Evolutionary conservation across 2,888 invertebrate species (phyloP).

Genomic region (Drosophila pseudotakahashii): DNA sequence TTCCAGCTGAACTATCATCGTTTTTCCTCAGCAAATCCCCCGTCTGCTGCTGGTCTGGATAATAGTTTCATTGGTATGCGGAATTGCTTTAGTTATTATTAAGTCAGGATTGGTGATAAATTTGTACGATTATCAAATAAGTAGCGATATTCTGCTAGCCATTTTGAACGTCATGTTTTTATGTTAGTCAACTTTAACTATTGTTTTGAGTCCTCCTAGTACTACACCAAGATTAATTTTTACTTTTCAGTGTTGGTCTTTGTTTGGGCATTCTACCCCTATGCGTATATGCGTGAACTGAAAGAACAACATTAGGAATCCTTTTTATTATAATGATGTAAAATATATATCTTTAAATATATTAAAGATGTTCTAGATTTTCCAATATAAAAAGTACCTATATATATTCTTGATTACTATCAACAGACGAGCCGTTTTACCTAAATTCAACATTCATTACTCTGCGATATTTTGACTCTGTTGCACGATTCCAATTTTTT

Average conservation of each 20-base stretch:
- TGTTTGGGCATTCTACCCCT: slow-evolving; percentile 7
- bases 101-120: too few species aligned
- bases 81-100: too few species aligned
- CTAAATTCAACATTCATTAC: not conserved
- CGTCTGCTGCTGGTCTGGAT: too few species aligned
- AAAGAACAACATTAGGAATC: not conserved
- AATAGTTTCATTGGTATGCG: too few species aligned
- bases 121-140: too few species aligned
- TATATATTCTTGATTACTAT: too few species aligned
- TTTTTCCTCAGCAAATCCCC: too few species aligned
- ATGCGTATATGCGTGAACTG: not conserved
- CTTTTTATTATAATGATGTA: not conserved
- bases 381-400: not conserved
- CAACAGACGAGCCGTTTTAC: not conserved
- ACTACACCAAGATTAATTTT: not conserved
- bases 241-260: slow-evolving; percentile 7
- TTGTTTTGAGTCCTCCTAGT: not conserved
- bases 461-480: not conserved
- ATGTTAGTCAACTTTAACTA: not conserved
- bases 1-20: too few species aligned
- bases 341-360: too few species aligned
- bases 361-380: too few species aligned
- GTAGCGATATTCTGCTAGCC: too few species aligned
- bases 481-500: slow-evolving; percentile 1
- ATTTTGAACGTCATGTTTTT: too few species aligned